Base-by-base conservation (phyloP, 1,140 invertebrate genomes). In the Lineus longissimus region DNA sequence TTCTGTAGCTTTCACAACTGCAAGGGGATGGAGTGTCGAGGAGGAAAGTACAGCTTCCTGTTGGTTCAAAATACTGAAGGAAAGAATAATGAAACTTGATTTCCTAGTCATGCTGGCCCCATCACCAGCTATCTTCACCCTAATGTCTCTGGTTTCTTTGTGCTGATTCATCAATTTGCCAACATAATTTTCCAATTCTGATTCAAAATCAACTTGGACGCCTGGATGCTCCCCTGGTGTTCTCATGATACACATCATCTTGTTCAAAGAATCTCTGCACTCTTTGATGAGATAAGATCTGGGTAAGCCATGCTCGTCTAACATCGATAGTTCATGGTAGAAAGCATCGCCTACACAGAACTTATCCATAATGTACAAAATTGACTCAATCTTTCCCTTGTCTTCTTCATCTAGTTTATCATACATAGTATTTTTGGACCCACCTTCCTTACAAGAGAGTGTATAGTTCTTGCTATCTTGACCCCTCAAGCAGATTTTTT, bases 321-420 rank as follows among this genome's bases (percentile, higher is more conserved):
- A 4, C 47, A 51, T 51, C n/a, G 47, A 51, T n/a, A 51, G 9
- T 51, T 51, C 47, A 51, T 51, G 47, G 25, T 51, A 51, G 9
- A 27, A 19, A n/a, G 47, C 47, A 51, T 51, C 47, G 4, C 47
- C 25, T 9, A 51, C 47, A 51, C 47, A 51, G n/a, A 51, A 51
- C 9, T 27, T 51, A 51, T 51, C 47, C 25, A 51, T 23, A 4
- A 51, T 6, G n/a, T 51, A 51, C 47, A 51, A 51, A 23, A 51
- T 23, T 7, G n/a, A 6, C n/a, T 51, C 19, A 51, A 51, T n/a
- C 4, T 27, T 51, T 9, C n/a, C 25, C n/a, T 51, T 51, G 25
- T 51, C 47, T 4, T 23, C 25, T 23, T 51, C 47, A 7, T 6
- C 6, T 7, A 51, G 25, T 51, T 51, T 4, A 51, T n/a, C 40